Evolutionary conservation across 1,140 invertebrate genomes (phyloP).

Genomic region (Radopholus similis): DNA sequence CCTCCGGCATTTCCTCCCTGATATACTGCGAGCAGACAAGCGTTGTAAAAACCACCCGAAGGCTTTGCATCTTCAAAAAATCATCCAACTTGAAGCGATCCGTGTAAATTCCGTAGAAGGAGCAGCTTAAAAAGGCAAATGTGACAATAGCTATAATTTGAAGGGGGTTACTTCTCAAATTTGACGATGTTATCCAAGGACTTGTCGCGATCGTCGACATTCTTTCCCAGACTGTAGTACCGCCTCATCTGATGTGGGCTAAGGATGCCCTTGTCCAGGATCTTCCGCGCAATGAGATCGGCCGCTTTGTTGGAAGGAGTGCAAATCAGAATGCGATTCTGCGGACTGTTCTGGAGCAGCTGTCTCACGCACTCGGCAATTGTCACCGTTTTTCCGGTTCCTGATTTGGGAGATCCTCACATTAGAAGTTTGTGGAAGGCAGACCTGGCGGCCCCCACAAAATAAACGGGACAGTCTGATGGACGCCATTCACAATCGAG

Average conservation of each 20-base stretch:
- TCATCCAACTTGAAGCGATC: slow-evolving; percentile 11
- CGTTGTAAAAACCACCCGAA: slow-evolving; percentile 23
- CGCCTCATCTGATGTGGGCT: neutral
- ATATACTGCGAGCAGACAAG: slow-evolving; percentile 21
- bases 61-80: neutral
- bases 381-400: slow-evolving; percentile 22
- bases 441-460: slow-evolving; percentile 18
- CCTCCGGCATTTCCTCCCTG: neutral
- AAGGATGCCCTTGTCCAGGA: neutral
- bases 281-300: slow-evolving; percentile 6
- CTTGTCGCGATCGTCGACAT: slow-evolving; percentile 3
- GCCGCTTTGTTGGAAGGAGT: slow-evolving; percentile 20
- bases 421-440: neutral
- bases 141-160: too few species aligned
- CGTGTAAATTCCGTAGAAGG: neutral
- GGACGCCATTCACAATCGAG: slow-evolving; percentile 18
- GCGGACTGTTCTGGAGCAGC: neutral
- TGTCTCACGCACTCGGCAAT: slow-evolving; percentile 7
- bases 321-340: slow-evolving; percentile 17
- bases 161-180: slow-evolving; percentile 1
- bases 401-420: neutral
- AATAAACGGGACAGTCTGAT: slow-evolving; percentile 16
- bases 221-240: slow-evolving; percentile 13
- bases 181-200: slow-evolving; percentile 11
- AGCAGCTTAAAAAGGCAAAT: neutral